Base-by-base conservation (phyloP, 1,140 invertebrate species). In the Leptonema lineaticorne region DNA sequence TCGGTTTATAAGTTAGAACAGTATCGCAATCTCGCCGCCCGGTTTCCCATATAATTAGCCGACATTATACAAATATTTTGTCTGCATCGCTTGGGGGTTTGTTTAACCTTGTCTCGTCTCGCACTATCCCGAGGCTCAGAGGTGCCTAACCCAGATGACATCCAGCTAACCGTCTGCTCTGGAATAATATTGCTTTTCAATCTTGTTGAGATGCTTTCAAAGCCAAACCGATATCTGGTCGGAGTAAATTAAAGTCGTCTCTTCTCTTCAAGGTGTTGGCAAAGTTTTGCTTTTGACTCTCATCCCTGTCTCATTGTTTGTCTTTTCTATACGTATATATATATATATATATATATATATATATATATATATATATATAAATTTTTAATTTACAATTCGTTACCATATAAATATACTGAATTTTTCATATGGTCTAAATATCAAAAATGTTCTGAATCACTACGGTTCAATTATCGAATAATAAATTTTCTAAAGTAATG, bases 51-150 rank as follows among this genome's bases (percentile, higher is more conserved):
- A 63, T 67, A 70, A 70, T 70, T 70, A 70, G 58, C 48, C 48
- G 64, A 62, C 59, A 63, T 63, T 67, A 70, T 70, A 70, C 69
- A 70, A 70, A 70, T 67, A 70, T 70, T 67, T 67, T 66, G 69
- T 63, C 69, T 70, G 63, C 45, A 45, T 14, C 26, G 69, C 69
- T 46, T 29, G 33, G 37, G 64, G 69, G 53, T 37, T 63, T 67
- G 64, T 70, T 63, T 67, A 63, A 70, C 69, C 69, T 70, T 70
- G 69, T 57, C 65, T 70, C 45, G 64, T 18, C 29, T n/a, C 29
- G 27, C n/a, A 3, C 9, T 68, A 62, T 26, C 37, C 58, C 48
- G 24, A 29, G 27, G 26, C 11, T 2, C 30, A 37, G 59, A 62
- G 59, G 59, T 45, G 33, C 37, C 20, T 33, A 62, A 62, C 59